Base-by-base conservation (phyloP, 2,113 vertebrate species). In the Excalfactoria chinensis region DNA sequence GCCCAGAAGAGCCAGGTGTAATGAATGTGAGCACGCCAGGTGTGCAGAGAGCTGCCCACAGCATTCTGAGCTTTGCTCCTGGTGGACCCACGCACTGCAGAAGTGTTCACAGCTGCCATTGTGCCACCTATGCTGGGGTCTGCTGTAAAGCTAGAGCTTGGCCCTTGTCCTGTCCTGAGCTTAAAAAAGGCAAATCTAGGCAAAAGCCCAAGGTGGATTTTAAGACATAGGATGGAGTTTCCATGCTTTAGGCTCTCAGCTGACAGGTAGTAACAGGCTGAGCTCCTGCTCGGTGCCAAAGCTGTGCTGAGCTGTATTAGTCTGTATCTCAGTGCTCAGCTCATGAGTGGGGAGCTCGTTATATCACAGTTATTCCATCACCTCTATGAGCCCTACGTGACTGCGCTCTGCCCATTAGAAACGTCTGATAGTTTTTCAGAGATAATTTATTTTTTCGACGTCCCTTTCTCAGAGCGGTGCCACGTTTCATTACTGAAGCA, bases 381-480 rank as follows among this genome's bases (percentile, higher is more conserved):
- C 35, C 49, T 70, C 75, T 12, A 9, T 0, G 11, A 83, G 68
- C 70, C 78, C 62, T 86, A 12, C 21, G 78, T 51, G 75, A 74
- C 76, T 6, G 2, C 12, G 5, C 40, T 93, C 84, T 59, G 77
- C 67, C 77, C 76, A 93, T 89, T 89, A 82, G 93, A 95, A 80
- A 82, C 35, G 59, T 35, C 72, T 68, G 84, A 51, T 48, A 48
- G 49, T 37, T 71, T 94, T 86, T 35, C 72, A 19, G 56, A 89
- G 72, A 49, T 74, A 51, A 89, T 84, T 84, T 75, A 62, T 70
- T 86, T 94, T 94, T 90, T 87, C 88, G 76, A 79, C 72, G 86
- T 87, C 59, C 64, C 46, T 76, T 84, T 48, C 71, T 94, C 86
- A 84, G 74, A 87, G 63, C 76, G 25, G 46, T 55, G 55, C 25